Base-by-base conservation (phyloP, 1,140 invertebrate genomes). In the Drosophila tropicalis region DNA sequence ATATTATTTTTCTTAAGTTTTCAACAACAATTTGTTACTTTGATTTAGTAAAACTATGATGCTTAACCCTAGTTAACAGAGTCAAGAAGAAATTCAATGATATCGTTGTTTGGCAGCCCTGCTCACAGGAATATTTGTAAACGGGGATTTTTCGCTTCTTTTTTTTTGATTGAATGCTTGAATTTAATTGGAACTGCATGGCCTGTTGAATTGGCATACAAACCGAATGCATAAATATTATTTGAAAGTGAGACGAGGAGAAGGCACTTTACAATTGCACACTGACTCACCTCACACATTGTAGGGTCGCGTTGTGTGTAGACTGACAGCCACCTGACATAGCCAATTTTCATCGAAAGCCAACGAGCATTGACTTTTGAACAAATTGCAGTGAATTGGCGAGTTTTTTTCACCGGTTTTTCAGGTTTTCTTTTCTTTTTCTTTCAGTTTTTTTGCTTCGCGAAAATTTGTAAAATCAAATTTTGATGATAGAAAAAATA, bases 121-220 rank as follows among this genome's bases (percentile, higher is more conserved):
- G 17, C 17, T 19, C 3, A 51, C 3, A 22, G 61, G n/a, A 40
- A 40, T 61, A 19, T 40, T 19, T 70, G 41, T 44, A 56, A 70
- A 62, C 62, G 70, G 70, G 63, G 57, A 65, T 71, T 79, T 76
- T 60, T 79, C 71, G 51, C 47, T 55, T 67, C 72, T 57, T 5
- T 67, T 75, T 57, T 5, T 22, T 22, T 15, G 72, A 79, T 75
- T 81, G 80, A 84, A 89, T 84, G 85, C 84, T 89, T 89, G 71
- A 80, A 76, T 84, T 89, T 89, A 89, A 89, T 89, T 89, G 84
- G 84, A 89, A 89, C 79, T 84, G 71, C 86, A 89, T 78, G 84
- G 80, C 68, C 71, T 89, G 84, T 89, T 84, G 84, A 73, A 54
- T 89, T 47, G 70, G 74, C 76, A 87, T 62, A 87, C 76, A 80